phyloP scores from a whole-genome alignment of 2,888 invertebrate genomes.

The Nemotelus pantherinus region DNA sequence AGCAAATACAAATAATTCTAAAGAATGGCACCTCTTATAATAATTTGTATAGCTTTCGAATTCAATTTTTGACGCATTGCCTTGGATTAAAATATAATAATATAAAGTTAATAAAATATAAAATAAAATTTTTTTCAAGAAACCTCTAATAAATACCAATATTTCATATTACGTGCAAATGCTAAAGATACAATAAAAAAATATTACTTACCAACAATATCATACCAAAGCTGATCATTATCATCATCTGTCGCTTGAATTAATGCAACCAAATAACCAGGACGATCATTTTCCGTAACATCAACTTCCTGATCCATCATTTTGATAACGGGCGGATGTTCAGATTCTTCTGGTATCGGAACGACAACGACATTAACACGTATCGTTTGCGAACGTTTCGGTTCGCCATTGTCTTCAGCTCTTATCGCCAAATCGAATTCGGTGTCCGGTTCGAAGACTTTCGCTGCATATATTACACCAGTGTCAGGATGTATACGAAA shows the following conservation, averaged over 20 bases:
- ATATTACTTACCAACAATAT: conserved; percentile 78
- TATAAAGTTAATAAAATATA: no score
- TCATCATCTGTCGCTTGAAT: conserved; percentile 89
- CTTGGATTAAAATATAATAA: no score
- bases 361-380: conserved; percentile 77
- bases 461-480: conserved; percentile 83
- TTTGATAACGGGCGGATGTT: conserved; percentile 72
- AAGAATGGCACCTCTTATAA: no score
- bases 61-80: no score
- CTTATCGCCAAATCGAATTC: conserved; percentile 63
- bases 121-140: no score
- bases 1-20: no score
- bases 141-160: no score
- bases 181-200: no score
- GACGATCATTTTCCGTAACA: conserved; percentile 85
- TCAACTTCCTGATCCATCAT: conserved; percentile 74
- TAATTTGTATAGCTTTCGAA: no score
- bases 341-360: conserved; percentile 69
- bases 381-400: conserved; percentile 78
- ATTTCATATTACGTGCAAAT: no score
- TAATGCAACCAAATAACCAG: conserved; percentile 86
- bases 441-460: conserved; percentile 73
- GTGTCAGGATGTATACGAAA: conserved; percentile 84
- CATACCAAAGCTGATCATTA: conserved; percentile 88
- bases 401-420: conserved; percentile 83